A percentile compares a stretch with the other conserved stretches of the same genome.
Conservation (phyloP, 2,113 vertebrate species). For the Anthoscopus minutus region DNA sequence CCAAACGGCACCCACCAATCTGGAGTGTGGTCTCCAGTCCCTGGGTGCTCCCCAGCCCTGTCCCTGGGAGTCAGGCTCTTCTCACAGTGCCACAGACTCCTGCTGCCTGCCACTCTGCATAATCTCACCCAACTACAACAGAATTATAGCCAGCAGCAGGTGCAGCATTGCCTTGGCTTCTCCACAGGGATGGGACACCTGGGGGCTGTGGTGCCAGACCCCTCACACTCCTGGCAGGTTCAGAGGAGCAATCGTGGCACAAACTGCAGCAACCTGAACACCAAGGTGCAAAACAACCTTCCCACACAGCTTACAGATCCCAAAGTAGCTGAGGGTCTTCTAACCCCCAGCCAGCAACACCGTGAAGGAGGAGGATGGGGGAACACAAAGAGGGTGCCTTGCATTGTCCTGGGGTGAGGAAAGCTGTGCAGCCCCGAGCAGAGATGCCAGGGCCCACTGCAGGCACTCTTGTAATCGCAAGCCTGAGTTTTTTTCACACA, state of each 20-base stretch:
- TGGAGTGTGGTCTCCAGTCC: neutral
- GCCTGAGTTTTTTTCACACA: neutral
- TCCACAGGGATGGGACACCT: neutral
- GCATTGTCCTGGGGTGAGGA: neutral
- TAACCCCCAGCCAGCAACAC: neutral
- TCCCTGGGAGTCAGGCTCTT: neutral
- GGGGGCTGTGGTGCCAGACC: neutral
- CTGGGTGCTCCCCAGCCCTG: neutral
- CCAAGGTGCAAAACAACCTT: neutral
- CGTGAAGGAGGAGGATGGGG: neutral
- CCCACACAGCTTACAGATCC: neutral
- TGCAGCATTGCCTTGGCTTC: neutral
- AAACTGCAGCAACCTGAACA: neutral
- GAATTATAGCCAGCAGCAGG: neutral
- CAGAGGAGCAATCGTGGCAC: neutral
- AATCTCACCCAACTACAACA: neutral
- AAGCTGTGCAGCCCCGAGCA: neutral
- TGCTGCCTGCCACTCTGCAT: constrained; percentile 16
- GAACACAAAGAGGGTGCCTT: neutral
- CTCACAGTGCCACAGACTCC: fast-evolving
- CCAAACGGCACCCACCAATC: neutral
- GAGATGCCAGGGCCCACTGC: neutral
- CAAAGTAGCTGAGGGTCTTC: neutral
- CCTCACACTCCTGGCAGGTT: neutral
- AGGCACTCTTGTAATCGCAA: fast-evolving